Conservation (phyloP, 23 tunicate species). For the Aplidium turbinatum region DNA sequence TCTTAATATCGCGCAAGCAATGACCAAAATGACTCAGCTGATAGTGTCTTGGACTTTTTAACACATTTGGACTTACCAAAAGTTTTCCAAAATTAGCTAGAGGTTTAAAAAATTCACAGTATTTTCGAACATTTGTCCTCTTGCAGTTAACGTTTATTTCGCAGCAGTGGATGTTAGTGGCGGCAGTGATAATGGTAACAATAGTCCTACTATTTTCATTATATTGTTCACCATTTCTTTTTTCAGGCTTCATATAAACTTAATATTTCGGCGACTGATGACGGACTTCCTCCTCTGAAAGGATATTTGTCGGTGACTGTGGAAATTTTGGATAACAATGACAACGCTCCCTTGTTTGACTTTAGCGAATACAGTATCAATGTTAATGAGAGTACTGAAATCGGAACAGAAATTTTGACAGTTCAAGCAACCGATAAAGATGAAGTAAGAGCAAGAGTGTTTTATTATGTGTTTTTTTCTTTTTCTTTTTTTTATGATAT, state of each 20-base stretch:
- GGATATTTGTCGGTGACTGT: constrained; percentile 68
- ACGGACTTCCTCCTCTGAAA: constrained; percentile 51
- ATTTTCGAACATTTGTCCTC: too few species aligned
- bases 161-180: too few species aligned
- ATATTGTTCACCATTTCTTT: not conserved
- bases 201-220: too few species aligned
- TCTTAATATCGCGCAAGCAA: too few species aligned
- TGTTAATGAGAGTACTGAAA: constrained; percentile 62
- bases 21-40: too few species aligned
- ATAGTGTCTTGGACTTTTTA: too few species aligned
- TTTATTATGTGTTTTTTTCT: not conserved
- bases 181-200: too few species aligned
- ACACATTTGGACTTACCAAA: too few species aligned
- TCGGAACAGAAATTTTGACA: constrained; percentile 41
- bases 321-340: constrained; percentile 75
- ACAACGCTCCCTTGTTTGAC: constrained; percentile 77
- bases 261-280: constrained; percentile 84
- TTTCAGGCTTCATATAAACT: constrained; percentile 56
- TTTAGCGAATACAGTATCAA: constrained; percentile 49
- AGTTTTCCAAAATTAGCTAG: too few species aligned
- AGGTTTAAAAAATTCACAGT: too few species aligned
- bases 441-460: constrained; percentile 30
- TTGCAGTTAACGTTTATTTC: too few species aligned
- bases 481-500: too few species aligned
- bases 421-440: constrained; percentile 79